phyloP scores from a whole-genome alignment of 2,113 vertebrate genomes.

The Agelaius tricolor region DNA sequence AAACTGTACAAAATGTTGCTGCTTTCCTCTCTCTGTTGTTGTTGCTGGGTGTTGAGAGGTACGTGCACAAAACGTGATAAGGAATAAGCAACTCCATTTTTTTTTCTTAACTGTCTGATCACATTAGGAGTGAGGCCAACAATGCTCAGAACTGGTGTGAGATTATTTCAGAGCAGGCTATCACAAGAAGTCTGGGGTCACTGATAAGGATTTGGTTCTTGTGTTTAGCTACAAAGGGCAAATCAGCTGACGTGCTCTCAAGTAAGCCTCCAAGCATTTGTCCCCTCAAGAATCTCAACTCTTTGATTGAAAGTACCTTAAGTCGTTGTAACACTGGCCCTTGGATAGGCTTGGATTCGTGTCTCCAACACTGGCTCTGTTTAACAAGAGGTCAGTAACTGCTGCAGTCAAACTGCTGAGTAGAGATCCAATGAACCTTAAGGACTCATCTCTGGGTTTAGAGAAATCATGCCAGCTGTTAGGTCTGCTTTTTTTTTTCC shows the following conservation, averaged over 20 bases:
- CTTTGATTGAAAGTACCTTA: neutral
- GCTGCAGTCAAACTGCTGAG: neutral
- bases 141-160: neutral
- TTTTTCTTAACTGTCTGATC: neutral
- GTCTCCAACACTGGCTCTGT: neutral
- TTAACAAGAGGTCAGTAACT: neutral
- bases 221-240: neutral
- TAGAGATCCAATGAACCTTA: neutral
- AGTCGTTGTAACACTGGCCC: rapidly evolving
- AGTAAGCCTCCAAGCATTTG: neutral
- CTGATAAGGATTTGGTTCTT: neutral
- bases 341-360: neutral
- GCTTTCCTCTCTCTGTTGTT: neutral
- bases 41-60: neutral
- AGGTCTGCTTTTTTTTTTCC: neutral
- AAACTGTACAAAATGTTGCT: neutral
- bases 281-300: neutral
- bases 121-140: neutral
- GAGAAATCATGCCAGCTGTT: neutral
- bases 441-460: neutral
- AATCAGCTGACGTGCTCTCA: neutral
- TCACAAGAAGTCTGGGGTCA: neutral
- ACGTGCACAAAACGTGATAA: neutral
- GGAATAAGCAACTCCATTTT: rapidly evolving
- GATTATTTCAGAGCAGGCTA: neutral